Base-by-base conservation (phyloP, 2,888 invertebrate species). In the Chromoteleia sp. region DNA sequence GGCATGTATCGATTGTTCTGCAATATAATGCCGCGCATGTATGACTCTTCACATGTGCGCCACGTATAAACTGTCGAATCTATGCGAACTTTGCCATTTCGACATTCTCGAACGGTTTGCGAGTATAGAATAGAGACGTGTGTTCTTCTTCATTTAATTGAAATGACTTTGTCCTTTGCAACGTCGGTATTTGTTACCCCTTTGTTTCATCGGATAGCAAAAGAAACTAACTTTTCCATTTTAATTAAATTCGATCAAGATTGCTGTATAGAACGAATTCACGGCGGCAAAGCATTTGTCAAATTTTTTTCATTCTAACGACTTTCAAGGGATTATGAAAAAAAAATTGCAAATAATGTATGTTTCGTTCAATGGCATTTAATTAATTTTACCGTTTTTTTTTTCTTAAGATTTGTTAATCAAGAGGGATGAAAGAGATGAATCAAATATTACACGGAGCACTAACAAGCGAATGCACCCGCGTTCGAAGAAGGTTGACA, bases 1-100 rank as follows among this genome's bases (percentile, higher is more conserved):
- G 85, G 86, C 84, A 85, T 88, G 86, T 89, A 89, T 89, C 88
- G 89, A 89, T 89, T 89, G 88, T 89, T 87, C 83, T 77, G 84
- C 85, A 84, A 87, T 88, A 88, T 89, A 87, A 88, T 89, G 86
- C 86, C 84, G 83, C 85, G 85, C 84, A 86, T 85, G 86, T 86
- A 86, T 82, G 85, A 84, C 85, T 83, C 82, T 82, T 81, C 63
- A 73, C 76, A 65, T 73, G 84, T 82, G 67, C 67, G 79, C 73
- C 80, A 79, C 82, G 71, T 78, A 83, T 80, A 70, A 76, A 79
- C 76, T 67, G 71, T 74, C 79, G 76, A 73, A 81, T 74, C 63
- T 81, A 83, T 77, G 84, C 83, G 80, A 81, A 83, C 71, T 70
- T 79, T 77, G 83, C 79, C 83, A 71, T 67, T 80, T 67, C 74